A percentile compares a stretch with the other conserved stretches of the same genome.
These are phyloP conservation scores for Spilogale gracilis DNA, from an alignment of 2,113 vertebrate genomes.

Conservation along the genomic window DNA sequence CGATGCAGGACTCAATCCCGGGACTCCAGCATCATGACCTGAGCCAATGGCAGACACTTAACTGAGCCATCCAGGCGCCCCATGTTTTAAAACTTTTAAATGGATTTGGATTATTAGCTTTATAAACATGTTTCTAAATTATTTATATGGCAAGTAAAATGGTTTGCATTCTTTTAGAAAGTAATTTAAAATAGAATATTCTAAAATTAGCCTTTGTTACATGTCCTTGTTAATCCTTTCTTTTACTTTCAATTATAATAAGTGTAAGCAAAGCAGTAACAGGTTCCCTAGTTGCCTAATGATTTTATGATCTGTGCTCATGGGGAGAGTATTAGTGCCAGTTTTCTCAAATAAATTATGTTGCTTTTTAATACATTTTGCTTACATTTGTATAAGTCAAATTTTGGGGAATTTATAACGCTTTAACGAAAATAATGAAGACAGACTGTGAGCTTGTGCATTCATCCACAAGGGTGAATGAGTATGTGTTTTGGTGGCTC, in stretches of 20 bases:
- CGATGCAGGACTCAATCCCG: no score
- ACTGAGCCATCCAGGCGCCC: no score
- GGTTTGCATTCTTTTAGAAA: neutral
- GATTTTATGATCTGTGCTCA: neutral
- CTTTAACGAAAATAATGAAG: conserved; percentile 46
- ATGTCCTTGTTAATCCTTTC: conserved; percentile 52
- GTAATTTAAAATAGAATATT: conserved; percentile 50
- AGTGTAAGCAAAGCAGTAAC: neutral
- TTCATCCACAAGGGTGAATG: neutral
- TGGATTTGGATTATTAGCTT: neutral
- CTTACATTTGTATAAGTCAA: conserved; percentile 37
- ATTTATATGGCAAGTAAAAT: conserved; percentile 48
- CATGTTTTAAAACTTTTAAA: neutral
- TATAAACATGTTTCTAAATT: conserved; percentile 46
- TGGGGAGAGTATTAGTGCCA: neutral
- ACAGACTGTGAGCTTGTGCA: neutral
- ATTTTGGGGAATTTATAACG: conserved; percentile 19
- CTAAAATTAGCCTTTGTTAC: conserved; percentile 36
- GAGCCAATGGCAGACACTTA: no score
- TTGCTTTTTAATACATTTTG: conserved; percentile 36
- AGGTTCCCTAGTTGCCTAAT: conserved; percentile 5
- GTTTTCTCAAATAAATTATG: conserved; percentile 45
- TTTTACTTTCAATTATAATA: conserved; percentile 54
- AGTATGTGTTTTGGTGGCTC: neutral
- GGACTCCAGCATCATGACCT: no score